Evolutionary conservation across 2,797 vertebrate species (phyloP), one percentile per base, ranked within the genome.

Genomic region (Eulemur mongoz): DNA sequence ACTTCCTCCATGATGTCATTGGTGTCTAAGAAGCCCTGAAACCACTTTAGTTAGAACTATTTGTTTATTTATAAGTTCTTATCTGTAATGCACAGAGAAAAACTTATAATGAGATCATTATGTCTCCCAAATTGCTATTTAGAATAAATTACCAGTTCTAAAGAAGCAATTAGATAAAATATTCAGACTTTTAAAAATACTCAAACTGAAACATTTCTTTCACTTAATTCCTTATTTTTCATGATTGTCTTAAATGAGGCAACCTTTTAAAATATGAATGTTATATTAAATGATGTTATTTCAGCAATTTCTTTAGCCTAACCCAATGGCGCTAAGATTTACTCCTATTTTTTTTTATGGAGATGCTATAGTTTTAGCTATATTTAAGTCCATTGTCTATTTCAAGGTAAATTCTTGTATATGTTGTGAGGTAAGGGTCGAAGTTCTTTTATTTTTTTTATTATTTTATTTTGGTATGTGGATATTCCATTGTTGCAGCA

Each of bases 121-220:
- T 40, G 20, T 93, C 63, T 94, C n/a, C 78, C 70, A 93, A 93
- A 80, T 94, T 93, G 72, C 65, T 57, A 1, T 52, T 85, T 73
- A 92, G 72, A 95, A 65, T 80, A 92, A 95, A 89, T 83, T 92
- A 32, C 30, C 75, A 86, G 27, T 75, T 97, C 50, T 88, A 27
- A 89, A 81, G 72, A 91, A 75, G 35, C 75, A 80, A 63, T 94
- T 92, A 86, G 27, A 7, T 89, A 63, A 86, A 75, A 72, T 18
- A 54, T 65, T 79, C 35, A 86, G 25, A 75, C 67, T 73, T 93
- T 95, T 61, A 4, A 69, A 91, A 87, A 81, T 61, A 40, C 18
- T 70, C 27, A 48, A 65, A n/a, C 61, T 86, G 30, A 92, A 89
- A 86, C 18, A 48, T 75, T 95, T 70, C 65, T 93, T 88, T 61